phyloP scores from a whole-genome alignment of 2,113 vertebrate genomes.

The Crypturellus undulatus region DNA sequence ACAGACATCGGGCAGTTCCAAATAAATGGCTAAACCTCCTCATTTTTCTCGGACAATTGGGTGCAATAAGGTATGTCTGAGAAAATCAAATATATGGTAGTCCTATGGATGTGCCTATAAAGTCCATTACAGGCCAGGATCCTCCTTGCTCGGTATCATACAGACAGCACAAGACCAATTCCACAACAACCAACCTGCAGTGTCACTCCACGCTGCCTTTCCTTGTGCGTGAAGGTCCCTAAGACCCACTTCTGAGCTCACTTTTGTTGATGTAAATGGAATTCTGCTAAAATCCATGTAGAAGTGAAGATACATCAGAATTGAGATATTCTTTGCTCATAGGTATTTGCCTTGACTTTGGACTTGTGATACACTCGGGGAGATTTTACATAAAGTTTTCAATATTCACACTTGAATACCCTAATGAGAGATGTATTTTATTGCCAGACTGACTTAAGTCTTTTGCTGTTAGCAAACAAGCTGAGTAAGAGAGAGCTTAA shows the following conservation, averaged over 20 bases:
- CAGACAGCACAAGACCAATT: background rate
- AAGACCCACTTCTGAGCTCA: fast-evolving
- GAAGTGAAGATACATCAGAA: background rate
- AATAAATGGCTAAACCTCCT: background rate
- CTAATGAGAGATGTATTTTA: background rate
- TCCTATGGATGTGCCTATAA: background rate
- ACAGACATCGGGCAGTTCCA: background rate
- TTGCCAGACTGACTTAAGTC: background rate
- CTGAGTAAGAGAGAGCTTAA: background rate
- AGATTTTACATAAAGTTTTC: background rate
- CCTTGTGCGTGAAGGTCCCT: background rate
- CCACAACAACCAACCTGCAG: background rate
- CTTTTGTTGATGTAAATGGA: background rate
- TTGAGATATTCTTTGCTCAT: background rate
- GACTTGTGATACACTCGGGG: fast-evolving
- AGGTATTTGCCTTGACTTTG: background rate
- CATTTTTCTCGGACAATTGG: background rate
- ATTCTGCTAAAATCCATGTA: background rate
- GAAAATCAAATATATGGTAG: background rate
- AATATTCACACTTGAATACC: background rate
- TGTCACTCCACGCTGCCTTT: background rate
- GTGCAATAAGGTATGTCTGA: background rate
- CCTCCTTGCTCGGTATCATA: background rate
- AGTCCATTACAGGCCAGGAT: background rate
- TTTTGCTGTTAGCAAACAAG: background rate